Base-by-base conservation (phyloP, 2,797 vertebrate species). In the Sylvilagus floridanus region DNA sequence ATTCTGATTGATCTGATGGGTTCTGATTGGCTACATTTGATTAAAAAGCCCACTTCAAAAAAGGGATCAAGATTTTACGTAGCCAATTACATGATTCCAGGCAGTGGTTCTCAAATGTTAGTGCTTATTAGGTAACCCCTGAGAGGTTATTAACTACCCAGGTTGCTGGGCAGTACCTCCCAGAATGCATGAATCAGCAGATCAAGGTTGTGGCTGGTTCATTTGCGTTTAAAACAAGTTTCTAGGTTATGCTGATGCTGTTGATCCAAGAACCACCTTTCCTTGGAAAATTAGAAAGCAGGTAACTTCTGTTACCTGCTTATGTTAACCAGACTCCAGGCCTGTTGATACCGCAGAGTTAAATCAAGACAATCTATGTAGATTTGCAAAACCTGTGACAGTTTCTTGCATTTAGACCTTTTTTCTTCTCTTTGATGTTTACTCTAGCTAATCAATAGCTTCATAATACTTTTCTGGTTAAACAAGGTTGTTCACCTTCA, bases 101-200 rank as follows among this genome's bases (percentile, higher is more conserved):
- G 9, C 62, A 81, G 32, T n/a, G 24, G 28, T 76, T 83, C 35
- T 76, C 71, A 97, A 78, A 50, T n/a, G 78, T 88, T 42, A 75
- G 17, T 7, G 35, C 24, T n/a, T 8, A n/a, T 24, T 21, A 30
- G n/a, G 42, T 21, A 62, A 32, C 6, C 28, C 22, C 50, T 52
- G 14, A 83, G 60, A 30, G 13, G 13, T 88, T 68, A 42, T 69
- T 75, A 82, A 88, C 52, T 35, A 11, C 22, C 19, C 2, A 9
- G 7, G 4, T 69, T 47, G 21, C 19, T 37, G 52, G 32, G 22
- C 11, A 0, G 1, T 22, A 16, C 17, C 30, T 2, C 16, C 8
- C 13, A 14, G 11, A 60, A 22, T 22, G 2, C 52, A 62, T 63
- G 60, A 66, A 12, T 88, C 37, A 47, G 19, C 42, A 71, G 30